Percentiles rank a stretch among this genome's conserved stretches.
Conservation (phyloP, 2,113 vertebrate species). For the Caretta caretta region DNA sequence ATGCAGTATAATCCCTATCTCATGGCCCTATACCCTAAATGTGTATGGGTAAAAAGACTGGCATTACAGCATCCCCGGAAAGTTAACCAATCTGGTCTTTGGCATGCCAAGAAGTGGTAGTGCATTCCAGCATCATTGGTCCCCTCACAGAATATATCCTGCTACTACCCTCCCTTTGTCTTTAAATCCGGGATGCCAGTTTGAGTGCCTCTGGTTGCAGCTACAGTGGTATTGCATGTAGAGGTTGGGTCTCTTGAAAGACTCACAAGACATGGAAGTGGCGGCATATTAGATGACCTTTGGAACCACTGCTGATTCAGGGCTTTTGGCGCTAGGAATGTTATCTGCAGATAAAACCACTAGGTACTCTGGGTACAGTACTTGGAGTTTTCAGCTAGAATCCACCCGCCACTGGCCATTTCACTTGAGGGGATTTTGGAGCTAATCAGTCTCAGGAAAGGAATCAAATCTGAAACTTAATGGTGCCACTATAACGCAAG, state of each 20-base stretch:
- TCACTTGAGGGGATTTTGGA: neutral
- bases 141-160: neutral
- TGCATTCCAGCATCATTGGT: neutral
- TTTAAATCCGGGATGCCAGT: neutral
- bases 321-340: neutral
- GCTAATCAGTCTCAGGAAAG: constrained; percentile 1
- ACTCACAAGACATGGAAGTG: neutral
- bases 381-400: neutral
- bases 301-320: neutral
- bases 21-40: neutral
- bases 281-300: neutral
- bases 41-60: neutral
- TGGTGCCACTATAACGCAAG: constrained; percentile 13
- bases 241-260: neutral
- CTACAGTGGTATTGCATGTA: accelerated
- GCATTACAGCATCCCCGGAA: neutral
- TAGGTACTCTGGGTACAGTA: neutral
- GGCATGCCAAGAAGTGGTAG: neutral
- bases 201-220: neutral
- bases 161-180: neutral
- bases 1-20: neutral
- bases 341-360: neutral
- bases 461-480: constrained; percentile 30
- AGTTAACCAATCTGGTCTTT: neutral
- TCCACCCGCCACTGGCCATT: neutral